These are phyloP conservation scores for Cosmia trapezina DNA, from an alignment of 2,888 invertebrate genomes.

Conservation along the genomic window DNA sequence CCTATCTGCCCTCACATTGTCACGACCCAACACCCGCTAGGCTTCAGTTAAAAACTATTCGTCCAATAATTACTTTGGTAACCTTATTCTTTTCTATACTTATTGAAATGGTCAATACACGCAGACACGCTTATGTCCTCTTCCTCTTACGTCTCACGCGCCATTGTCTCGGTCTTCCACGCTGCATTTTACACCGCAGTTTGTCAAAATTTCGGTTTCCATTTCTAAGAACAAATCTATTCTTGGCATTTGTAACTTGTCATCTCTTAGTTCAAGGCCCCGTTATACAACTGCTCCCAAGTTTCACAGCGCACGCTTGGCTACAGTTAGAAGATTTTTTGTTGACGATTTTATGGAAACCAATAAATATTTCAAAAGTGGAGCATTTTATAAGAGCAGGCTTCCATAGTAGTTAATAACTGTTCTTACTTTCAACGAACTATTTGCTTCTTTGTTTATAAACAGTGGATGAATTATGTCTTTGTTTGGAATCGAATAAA, in stretches of 20 bases:
- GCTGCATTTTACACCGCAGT: slow-evolving; percentile 85
- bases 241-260: slow-evolving; percentile 79
- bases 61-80: slow-evolving; percentile 87
- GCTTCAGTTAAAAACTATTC: slow-evolving; percentile 85
- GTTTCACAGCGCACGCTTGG: slow-evolving; percentile 67
- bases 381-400: slow-evolving; percentile 86
- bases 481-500: slow-evolving; percentile 75
- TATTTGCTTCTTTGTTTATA: slow-evolving; percentile 75
- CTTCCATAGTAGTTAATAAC: slow-evolving; percentile 88
- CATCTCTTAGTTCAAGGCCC: slow-evolving; percentile 77
- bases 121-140: slow-evolving; percentile 84
- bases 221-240: slow-evolving; percentile 83
- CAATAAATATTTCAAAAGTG: slow-evolving; percentile 88
- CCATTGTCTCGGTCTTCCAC: slow-evolving; percentile 76
- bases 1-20: slow-evolving; percentile 76
- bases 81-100: slow-evolving; percentile 81
- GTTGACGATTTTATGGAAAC: slow-evolving; percentile 79
- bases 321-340: slow-evolving; percentile 84
- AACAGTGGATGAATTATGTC: slow-evolving; percentile 73
- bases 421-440: slow-evolving; percentile 88
- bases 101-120: slow-evolving; percentile 86
- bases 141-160: slow-evolving; percentile 73
- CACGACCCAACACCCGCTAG: slow-evolving; percentile 75
- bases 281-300: slow-evolving; percentile 82
- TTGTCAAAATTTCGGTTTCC: slow-evolving; percentile 89